Percentiles rank a stretch among this genome's conserved stretches.
Evolutionary conservation across 2,797 vertebrate genomes (phyloP).

Genomic region (Pelochelys cantorii): DNA sequence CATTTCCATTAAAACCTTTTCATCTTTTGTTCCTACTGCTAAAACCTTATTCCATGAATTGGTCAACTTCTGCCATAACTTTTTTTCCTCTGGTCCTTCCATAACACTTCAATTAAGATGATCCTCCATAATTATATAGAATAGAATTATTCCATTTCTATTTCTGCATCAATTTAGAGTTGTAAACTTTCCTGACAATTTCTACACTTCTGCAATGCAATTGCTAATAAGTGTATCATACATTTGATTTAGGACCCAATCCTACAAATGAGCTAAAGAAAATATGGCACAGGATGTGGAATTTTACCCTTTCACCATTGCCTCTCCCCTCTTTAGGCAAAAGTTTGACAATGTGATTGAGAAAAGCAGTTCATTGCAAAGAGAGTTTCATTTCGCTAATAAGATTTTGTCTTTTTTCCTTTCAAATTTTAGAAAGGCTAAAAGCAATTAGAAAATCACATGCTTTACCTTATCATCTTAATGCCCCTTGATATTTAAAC

Average conservation of each 20-base stretch:
- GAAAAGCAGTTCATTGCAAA: background rate
- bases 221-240: background rate
- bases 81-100: background rate
- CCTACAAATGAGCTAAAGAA: background rate
- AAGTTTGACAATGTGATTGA: background rate
- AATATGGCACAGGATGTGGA: background rate
- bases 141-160: accelerated
- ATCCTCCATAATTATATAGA: background rate
- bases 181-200: background rate
- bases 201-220: background rate
- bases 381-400: background rate
- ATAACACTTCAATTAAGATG: background rate
- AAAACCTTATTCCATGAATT: background rate
- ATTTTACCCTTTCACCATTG: background rate
- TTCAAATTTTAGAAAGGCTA: background rate
- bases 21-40: accelerated
- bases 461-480: background rate
- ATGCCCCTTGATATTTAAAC: background rate
- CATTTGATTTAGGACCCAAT: background rate
- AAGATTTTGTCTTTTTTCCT: background rate
- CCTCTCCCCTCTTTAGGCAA: background rate
- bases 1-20: background rate
- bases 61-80: background rate
- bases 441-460: background rate
- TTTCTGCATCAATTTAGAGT: background rate